Base-by-base conservation (phyloP, 2,797 vertebrate species). In the Xenopus petersii region DNA sequence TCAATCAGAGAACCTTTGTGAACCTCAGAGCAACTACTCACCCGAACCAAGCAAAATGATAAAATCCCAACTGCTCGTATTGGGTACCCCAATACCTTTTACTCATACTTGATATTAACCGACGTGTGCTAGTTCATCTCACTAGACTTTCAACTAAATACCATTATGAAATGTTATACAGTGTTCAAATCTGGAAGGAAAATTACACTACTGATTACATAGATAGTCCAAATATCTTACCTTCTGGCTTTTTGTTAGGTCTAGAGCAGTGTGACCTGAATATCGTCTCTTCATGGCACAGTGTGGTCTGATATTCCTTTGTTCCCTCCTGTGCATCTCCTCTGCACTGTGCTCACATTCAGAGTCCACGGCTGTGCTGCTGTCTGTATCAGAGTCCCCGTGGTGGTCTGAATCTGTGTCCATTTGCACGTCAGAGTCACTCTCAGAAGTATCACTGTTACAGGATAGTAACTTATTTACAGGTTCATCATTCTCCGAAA, bases 181-280 rank as follows among this genome's bases (percentile, higher is more conserved):
- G 26, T 6, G 36, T 30, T 30, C 4, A 30, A 2, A 30, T 42
- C 36, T 42, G 36, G 6, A 42, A 42, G 36, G 36, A 42, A 42
- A 4, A 2, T 42, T 42, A 30, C 26, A 30, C 26, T 30, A 30
- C 26, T 30, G 26, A 2, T 2, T 30, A 30, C 1, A 4, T 4
- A 30, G 26, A 30, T 30, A 30, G 2, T 2, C 26, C 26, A 30
- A 2, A 30, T 30, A 5, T 42, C 36, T 2, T 54, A 92, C 91
- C 94, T 98, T 98, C 54, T 93, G 93, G 75, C 95, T 97, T 16
- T 83, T 90, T 51, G 97, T 95, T 75, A 99, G 90, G 83, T 99
- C 94, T 64, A 96, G 82, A 0, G 97, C 90, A 0, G 91, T 96
- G 87, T 99, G 97, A 67, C 96, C 95, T 21, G 82, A 89, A 64